Percentiles rank a stretch among this genome's conserved stretches.
phyloP scores from a whole-genome alignment of 35 echinoderm and acorn worm species.

The Apostichopus parvimensis region DNA sequence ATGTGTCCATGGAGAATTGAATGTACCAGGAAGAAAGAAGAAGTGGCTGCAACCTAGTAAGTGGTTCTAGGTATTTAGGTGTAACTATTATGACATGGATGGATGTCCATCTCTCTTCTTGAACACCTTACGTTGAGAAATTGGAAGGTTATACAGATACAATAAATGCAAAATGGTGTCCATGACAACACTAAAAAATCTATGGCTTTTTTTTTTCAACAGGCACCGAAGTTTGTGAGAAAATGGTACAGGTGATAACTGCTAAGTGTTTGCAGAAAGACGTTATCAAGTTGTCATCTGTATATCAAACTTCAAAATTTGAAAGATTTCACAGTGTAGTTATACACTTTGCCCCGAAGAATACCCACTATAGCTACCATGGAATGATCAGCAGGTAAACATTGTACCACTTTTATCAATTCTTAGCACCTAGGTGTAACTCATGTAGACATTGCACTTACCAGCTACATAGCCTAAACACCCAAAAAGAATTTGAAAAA shows the following conservation, averaged over 20 bases:
- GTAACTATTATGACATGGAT: no score
- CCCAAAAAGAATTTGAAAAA: background rate
- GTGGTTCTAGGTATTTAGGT: background rate
- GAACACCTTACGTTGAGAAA: background rate
- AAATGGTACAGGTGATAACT: background rate
- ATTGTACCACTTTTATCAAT: background rate
- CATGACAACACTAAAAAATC: background rate
- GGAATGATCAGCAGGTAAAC: constrained; percentile 39
- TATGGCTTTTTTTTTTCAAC: background rate
- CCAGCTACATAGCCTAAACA: background rate
- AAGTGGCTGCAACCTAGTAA: background rate
- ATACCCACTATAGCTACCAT: constrained; percentile 31
- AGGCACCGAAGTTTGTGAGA: constrained; percentile 12
- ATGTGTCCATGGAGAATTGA: constrained; percentile 26
- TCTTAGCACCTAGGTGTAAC: background rate
- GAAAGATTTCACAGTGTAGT: constrained; percentile 31
- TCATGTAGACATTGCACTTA: background rate
- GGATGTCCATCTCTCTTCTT: no score
- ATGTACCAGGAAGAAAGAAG: background rate
- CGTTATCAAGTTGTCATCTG: background rate
- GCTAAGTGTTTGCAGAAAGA: background rate
- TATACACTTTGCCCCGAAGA: constrained; percentile 34
- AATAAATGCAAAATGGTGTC: background rate
- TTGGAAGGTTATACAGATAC: background rate
- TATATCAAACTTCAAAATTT: background rate